Base-by-base conservation (phyloP, 2,888 invertebrate species). In the Globia sparganii region DNA sequence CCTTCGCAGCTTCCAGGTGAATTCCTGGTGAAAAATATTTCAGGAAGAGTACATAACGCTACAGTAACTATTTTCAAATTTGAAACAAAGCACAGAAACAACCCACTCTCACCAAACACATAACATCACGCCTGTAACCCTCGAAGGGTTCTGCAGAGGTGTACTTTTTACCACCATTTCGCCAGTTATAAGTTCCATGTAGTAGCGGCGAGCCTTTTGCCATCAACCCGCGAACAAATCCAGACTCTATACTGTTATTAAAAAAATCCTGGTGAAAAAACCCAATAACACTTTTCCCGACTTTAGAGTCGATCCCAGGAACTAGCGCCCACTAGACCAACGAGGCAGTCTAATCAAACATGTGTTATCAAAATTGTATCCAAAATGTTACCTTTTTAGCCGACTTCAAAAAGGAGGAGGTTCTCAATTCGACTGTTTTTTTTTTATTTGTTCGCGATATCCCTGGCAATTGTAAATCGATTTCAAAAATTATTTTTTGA, bases 381-480 rank as follows among this genome's bases (percentile, higher is more conserved):
- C 13, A 67, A 73, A 71, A 68, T 40, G 43, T 66, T 58, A 70
- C 11, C 61, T 70, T n/a, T n/a, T n/a, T n/a, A n/a, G n/a, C n/a
- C n/a, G n/a, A n/a, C n/a, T n/a, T n/a, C n/a, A n/a, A n/a, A n/a
- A n/a, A n/a, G n/a, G n/a, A n/a, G n/a, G n/a, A n/a, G n/a, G n/a
- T n/a, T n/a, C n/a, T n/a, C n/a, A n/a, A n/a, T n/a, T n/a, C n/a
- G n/a, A n/a, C n/a, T n/a, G n/a, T n/a, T n/a, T n/a, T n/a, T n/a
- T n/a, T n/a, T n/a, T n/a, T n/a, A n/a, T n/a, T n/a, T n/a, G n/a
- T n/a, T n/a, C n/a, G n/a, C n/a, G n/a, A n/a, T n/a, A n/a, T n/a
- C n/a, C n/a, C n/a, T n/a, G n/a, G n/a, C n/a, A n/a, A n/a, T n/a
- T n/a, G n/a, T n/a, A n/a, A n/a, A n/a, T n/a, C n/a, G n/a, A n/a